These are phyloP conservation scores for Ophioninae sp. DNA, from an alignment of 2,888 invertebrate species.

Conservation along the genomic window DNA sequence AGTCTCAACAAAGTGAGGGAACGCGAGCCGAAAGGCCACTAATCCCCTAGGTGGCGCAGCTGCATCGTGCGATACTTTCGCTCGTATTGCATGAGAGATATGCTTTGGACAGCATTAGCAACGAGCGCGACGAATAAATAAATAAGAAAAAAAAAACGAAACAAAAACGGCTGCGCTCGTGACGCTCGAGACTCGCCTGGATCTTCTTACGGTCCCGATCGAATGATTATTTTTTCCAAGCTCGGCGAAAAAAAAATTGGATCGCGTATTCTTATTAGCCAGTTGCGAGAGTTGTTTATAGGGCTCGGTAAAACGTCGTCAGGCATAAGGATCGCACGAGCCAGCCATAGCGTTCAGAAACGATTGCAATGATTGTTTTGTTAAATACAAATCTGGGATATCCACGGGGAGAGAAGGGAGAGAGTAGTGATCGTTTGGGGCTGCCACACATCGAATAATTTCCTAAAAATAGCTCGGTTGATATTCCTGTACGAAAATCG, in stretches of 20 bases:
- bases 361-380: constrained; percentile 41
- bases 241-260: constrained; percentile 36
- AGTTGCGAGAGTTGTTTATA: constrained; percentile 46
- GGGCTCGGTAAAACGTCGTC: constrained; percentile 4
- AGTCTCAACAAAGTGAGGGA: constrained; percentile 32
- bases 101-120: constrained; percentile 29
- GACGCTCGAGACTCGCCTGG: constrained; percentile 6
- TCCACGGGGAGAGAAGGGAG: not conserved
- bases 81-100: constrained; percentile 29
- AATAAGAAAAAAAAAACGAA: not conserved
- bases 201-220: not conserved
- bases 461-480: not conserved
- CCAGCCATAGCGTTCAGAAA: constrained; percentile 36
- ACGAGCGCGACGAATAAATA: constrained; percentile 13
- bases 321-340: constrained; percentile 13
- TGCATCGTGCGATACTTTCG: constrained; percentile 55
- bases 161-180: constrained; percentile 24
- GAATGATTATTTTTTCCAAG: constrained; percentile 6
- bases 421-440: not conserved
- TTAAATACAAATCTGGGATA: constrained; percentile 14
- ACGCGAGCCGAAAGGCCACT: constrained; percentile 48
- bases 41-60: constrained; percentile 55
- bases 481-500: too few relatives aligned
- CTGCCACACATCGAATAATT: not conserved
- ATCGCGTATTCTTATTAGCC: constrained; percentile 21